Evolutionary conservation across 2,113 vertebrate species (phyloP), one percentile per base, ranked within the genome.

Genomic region (Pardalotus punctatus): DNA sequence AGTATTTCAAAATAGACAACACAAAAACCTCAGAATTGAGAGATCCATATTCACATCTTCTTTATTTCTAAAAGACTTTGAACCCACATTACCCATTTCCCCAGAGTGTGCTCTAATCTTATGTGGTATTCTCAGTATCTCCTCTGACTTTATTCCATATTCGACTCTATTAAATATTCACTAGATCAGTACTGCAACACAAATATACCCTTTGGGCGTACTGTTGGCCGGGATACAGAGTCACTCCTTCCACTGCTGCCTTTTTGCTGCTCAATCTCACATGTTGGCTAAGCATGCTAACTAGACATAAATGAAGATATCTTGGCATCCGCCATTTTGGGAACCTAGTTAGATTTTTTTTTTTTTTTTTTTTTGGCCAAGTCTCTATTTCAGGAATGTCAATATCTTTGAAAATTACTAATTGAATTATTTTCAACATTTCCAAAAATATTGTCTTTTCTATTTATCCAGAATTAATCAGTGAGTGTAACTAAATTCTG

Each of bases 161-260:
- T 90, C 74, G 61, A 47, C 33, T 69, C 18, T 42, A 77, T 88
- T 90, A 93, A 95, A 83, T 90, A 90, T 97, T 93, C 80, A 93
- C 54, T 58, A 83, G 82, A 78, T 65, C 54, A 78, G 38, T 58
- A 66, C 64, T 73, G 58, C 67, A 90, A 86, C 58, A 70, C 31
- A 93, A 81, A 83, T 73, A 54, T 50, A 54, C 50, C 79, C 50
- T 86, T 70, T 77, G 58, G 61, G 84, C 2, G 2, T 53, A 58
- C 20, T 42, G 6, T 22, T 95, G 82, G 64, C 72, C 71, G 61
- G 45, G 74, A 80, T 69, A 62, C 31, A 74, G 18, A 70, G 43
- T 56, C 40, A 58, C 58, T 86, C 60, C 38, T 72, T 38, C 29
- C 35, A 6, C 40, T 45, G 6, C 45, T 90, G 43, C 35, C 70